phyloP scores from a whole-genome alignment of 2,888 invertebrate genomes.

The Cecidostiba fungosa region DNA sequence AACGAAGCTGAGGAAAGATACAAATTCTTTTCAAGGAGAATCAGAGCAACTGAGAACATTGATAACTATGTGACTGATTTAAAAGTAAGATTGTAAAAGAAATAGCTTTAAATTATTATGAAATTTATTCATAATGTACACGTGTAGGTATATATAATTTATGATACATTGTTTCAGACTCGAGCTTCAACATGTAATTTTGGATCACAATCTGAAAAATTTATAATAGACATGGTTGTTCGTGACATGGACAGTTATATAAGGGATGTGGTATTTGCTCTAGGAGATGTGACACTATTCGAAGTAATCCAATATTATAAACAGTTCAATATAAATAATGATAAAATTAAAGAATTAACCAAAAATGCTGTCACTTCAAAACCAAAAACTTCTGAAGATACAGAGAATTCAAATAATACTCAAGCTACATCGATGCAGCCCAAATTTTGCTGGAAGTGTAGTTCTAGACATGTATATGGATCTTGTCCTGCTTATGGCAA shows the following conservation, averaged over 20 bases:
- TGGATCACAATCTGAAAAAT: slow-evolving; percentile 60
- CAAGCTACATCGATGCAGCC: neutral
- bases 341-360: slow-evolving; percentile 26
- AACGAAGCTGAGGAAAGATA: slow-evolving; percentile 65
- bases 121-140: neutral
- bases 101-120: neutral
- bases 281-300: slow-evolving; percentile 21
- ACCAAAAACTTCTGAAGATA: neutral
- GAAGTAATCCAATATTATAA: slow-evolving; percentile 40
- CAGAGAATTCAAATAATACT: neutral
- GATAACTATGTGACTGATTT: slow-evolving; percentile 64
- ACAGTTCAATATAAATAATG: neutral
- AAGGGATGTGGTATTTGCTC: neutral
- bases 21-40: slow-evolving; percentile 64
- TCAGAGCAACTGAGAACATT: slow-evolving; percentile 49
- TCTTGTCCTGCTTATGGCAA: slow-evolving; percentile 11
- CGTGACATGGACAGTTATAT: slow-evolving; percentile 35
- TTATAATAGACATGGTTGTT: slow-evolving; percentile 69
- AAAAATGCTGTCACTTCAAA: neutral
- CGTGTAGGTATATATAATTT: neutral
- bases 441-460: slow-evolving; percentile 25
- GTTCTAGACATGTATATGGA: neutral
- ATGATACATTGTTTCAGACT: slow-evolving; percentile 49
- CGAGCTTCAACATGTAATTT: slow-evolving; percentile 68
- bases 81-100: slow-evolving; percentile 57